phyloP scores from a whole-genome alignment of 2,888 invertebrate species.

The Stenurella melanura region DNA sequence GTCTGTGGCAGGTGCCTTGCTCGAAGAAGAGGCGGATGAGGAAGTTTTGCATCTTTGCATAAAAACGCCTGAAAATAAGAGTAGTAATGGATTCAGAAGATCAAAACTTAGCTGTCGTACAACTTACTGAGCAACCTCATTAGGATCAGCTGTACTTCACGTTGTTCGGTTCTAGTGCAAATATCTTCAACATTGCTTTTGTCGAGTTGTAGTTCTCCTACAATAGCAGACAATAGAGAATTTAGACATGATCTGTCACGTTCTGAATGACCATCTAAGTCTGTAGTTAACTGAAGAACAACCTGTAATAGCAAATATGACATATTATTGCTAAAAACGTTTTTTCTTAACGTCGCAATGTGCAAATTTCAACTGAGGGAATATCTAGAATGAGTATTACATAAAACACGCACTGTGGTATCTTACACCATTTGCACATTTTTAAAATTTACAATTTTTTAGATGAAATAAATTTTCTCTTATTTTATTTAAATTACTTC shows the following conservation, averaged over 20 bases:
- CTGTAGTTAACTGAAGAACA: conserved; percentile 90
- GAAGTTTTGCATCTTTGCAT: conserved; percentile 84
- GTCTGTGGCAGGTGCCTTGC: conserved; percentile 66
- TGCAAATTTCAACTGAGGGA: background rate
- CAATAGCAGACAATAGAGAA: conserved; percentile 82
- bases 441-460: no score
- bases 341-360: no score
- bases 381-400: background rate
- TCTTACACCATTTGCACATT: no score
- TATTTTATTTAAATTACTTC: no score
- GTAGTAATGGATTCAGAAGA: background rate
- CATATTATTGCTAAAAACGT: background rate
- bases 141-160: conserved; percentile 91
- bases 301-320: conserved; percentile 75
- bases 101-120: background rate
- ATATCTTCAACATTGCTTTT: conserved; percentile 76
- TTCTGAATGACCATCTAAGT: conserved; percentile 90
- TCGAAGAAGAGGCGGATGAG: conserved; percentile 63
- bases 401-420: no score
- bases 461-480: no score
- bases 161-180: conserved; percentile 81
- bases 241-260: conserved; percentile 86
- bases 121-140: conserved; percentile 89
- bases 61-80: conserved; percentile 77
- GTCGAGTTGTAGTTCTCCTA: conserved; percentile 83